Evolutionary conservation across 2,888 invertebrate genomes (phyloP), one percentile per base, ranked within the genome.

Genomic region (Drosophila conformis): DNA sequence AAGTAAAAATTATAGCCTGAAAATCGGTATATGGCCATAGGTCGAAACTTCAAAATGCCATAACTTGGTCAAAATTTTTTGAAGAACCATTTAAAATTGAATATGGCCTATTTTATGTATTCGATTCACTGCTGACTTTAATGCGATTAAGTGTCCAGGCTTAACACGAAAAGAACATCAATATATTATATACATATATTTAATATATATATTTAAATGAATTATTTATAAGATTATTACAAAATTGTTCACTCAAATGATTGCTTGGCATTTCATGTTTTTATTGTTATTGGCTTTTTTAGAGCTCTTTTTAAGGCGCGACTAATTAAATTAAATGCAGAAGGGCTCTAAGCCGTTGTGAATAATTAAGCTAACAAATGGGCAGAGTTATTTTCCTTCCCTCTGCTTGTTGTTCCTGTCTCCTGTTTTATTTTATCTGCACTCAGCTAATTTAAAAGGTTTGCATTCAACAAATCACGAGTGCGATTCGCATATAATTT

Each of bases 361-460:
- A 46, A 46, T 25, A 46, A 15, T 25, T 46, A 25, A 2, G 3
- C 13, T 46, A 13, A 7, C 3, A 13, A 7, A 2, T 29, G 1
- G 46, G 13, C 21, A 15, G 2, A 2, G 8, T 15, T 46, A 0
- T 25, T 13, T 33, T 21, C 2, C 4, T 13, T 0, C 15, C 2
- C 25, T 31, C 15, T 8, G n/a, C 21, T 25, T 18, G 18, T 21
- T 46, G 4, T 4, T 7, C 7, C 2, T n/a, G n/a, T n/a, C n/a
- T n/a, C 15, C 35, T 6, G 11, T 35, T 27, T 18, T n/a, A 2
- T 11, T 10, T 53, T 46, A 52, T 60, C 27, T 42, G 27, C 31
- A 40, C 13, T 38, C 57, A 49, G 49, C 33, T 61, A 54, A 75
- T 79, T 63, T 64, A 33, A 68, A 60, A 68, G 61, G 21, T 38